Evolutionary conservation across 92 coral and sea anemone species (phyloP).

Genomic region (Porites cylindrica): DNA sequence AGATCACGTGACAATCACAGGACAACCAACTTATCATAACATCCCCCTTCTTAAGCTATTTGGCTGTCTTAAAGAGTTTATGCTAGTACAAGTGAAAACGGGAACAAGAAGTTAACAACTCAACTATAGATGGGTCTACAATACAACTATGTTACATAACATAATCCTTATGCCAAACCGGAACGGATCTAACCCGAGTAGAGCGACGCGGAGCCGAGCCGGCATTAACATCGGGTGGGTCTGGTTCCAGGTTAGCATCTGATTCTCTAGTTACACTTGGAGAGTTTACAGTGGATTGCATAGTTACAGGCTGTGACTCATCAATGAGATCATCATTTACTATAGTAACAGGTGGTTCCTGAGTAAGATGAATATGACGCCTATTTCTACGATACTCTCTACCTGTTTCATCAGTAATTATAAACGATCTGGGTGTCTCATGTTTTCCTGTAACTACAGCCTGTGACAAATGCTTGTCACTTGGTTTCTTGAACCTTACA

Average conservation of each 20-base stretch:
- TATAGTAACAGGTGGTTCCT: constrained; percentile 20
- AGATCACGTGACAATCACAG: no score
- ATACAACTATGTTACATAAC: neutral
- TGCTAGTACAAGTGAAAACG: neutral
- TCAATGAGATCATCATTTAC: neutral
- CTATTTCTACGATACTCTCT: constrained; percentile 28
- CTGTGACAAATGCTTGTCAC: no score
- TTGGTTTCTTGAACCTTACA: no score
- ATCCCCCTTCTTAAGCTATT: no score
- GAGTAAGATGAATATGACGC: constrained; percentile 37
- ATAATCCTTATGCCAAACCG: constrained; percentile 19
- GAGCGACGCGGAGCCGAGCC: constrained; percentile 9
- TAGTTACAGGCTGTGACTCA: constrained; percentile 5
- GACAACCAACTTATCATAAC: no score
- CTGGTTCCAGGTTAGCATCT: neutral
- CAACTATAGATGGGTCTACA: neutral
- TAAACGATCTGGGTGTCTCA: no score
- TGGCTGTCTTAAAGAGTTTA: no score
- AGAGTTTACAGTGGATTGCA: neutral
- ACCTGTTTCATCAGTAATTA: neutral
- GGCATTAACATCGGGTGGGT: neutral
- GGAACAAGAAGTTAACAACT: constrained; percentile 1
- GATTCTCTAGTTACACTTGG: constrained; percentile 1
- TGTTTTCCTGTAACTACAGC: no score
- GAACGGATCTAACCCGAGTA: constrained; percentile 17